Evolutionary conservation across 2,113 vertebrate species (phyloP).

Genomic region (Orthonyx spaldingii): DNA sequence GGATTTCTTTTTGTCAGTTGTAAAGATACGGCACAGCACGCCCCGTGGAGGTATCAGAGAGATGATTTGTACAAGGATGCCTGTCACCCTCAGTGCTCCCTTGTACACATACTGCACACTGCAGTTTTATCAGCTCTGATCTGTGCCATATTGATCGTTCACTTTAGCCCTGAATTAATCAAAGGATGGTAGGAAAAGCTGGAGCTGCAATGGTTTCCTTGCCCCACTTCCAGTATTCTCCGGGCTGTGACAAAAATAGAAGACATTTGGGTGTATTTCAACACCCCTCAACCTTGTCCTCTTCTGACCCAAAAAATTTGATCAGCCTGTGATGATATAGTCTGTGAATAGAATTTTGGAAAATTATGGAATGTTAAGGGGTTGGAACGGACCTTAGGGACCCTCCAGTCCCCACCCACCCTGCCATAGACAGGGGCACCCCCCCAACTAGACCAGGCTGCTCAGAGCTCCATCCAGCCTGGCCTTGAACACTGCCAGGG

Average conservation of each 20-base stretch:
- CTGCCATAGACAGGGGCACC: not conserved
- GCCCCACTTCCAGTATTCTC: not conserved
- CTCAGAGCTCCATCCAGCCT: not conserved
- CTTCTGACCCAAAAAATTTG: not conserved
- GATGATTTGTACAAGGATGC: not conserved
- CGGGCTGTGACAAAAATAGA: not conserved
- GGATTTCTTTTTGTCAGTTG: not conserved
- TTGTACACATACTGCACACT: rapidly evolving
- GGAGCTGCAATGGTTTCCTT: not conserved
- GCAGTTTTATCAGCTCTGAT: not conserved
- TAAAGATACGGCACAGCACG: rapidly evolving
- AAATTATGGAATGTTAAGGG: not conserved
- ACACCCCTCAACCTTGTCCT: not conserved
- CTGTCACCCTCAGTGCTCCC: not conserved
- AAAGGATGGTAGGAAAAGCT: not conserved
- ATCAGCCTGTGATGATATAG: not conserved
- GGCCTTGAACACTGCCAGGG: not conserved
- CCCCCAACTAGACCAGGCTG: not conserved
- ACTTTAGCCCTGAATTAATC: not conserved
- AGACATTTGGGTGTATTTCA: not conserved
- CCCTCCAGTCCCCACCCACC: not conserved
- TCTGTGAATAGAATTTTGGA: not conserved
- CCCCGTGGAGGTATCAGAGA: not conserved
- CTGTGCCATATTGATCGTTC: not conserved
- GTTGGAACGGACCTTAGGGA: not conserved